A percentile compares a stretch with the other conserved stretches of the same genome.
These are phyloP conservation scores for Tapirus indicus DNA, from an alignment of 2,797 vertebrate species.

Conservation along the genomic window DNA sequence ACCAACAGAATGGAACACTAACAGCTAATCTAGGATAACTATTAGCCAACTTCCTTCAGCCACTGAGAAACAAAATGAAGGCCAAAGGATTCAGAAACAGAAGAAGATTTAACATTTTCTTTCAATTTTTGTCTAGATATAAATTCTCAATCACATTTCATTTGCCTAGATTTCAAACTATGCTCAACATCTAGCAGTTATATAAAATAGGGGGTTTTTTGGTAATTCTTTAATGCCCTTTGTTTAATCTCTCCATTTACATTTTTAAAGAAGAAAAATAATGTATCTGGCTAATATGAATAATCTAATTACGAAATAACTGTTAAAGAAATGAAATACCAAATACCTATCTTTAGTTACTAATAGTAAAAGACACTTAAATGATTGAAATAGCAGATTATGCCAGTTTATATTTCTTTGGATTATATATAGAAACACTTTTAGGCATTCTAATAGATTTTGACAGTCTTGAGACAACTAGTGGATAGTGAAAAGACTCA, in stretches of 20 bases:
- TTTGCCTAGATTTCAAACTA: background rate
- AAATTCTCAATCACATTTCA: background rate
- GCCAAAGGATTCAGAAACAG: background rate
- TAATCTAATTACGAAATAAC: background rate
- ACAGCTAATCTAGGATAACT: background rate
- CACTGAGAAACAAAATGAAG: background rate
- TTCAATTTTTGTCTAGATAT: background rate
- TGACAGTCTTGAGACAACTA: background rate
- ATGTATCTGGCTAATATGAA: background rate
- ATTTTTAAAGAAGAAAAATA: background rate
- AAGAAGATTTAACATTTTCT: background rate
- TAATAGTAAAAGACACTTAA: background rate
- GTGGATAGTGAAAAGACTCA: background rate
- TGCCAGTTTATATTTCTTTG: background rate
- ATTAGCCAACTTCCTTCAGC: background rate
- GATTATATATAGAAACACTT: background rate
- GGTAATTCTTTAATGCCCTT: background rate
- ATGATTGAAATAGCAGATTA: background rate
- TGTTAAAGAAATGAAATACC: background rate
- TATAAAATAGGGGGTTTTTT: background rate
- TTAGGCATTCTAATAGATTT: background rate
- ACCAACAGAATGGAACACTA: background rate
- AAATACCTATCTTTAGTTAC: background rate
- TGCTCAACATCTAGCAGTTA: background rate
- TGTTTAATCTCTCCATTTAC: background rate